Base-by-base conservation (phyloP, 2,797 vertebrate genomes). In the Lepilemur septentrionalis region DNA sequence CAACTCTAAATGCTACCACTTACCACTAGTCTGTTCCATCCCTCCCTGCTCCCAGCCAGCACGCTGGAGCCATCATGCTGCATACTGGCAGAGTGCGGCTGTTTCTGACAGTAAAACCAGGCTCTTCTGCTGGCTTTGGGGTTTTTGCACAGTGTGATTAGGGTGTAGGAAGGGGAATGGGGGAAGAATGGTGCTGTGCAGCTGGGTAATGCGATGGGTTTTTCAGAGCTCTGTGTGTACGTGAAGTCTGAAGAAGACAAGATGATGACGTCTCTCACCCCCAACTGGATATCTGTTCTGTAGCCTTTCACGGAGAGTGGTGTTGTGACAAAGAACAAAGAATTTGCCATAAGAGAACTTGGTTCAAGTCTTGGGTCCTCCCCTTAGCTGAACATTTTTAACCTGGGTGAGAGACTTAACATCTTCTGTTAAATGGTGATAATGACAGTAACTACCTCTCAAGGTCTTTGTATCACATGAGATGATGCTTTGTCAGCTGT, bases 1-100 rank as follows among this genome's bases (percentile, higher is more conserved):
- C 41, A 4, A 78, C 89, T 96, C 80, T 43, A 90, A 92, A 75
- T 69, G 83, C 81, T 94, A 55, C 73, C 50, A 52, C 43, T 70
- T 23, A 55, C 41, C 43, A 18, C 90, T 5, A 3, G 32, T 30
- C 57, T 35, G 30, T 50, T 1, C 65, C 7, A 3, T 59, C 50
- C 14, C n/a, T 59, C 30, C 28, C 43, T 35, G 59, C 57, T 70
- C 73, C 46, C 23, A 32, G 59, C 35, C 9, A 3, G 57, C 35
- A 48, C 38, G 17, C 22, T n/a, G 70, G 22, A n/a, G 52, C 80
- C 20, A 1, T 82, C 48, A 3, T 35, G 12, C 57, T 23, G 46
- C 25, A 35, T 72, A 92, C 4, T 63, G 82, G 32, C 48, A n/a
- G 52, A 35, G 63, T 17, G 17, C 5, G 0, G 5, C 72, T 50